phyloP scores from a whole-genome alignment of 2,888 invertebrate species.

The Meteorus cinctellus region DNA sequence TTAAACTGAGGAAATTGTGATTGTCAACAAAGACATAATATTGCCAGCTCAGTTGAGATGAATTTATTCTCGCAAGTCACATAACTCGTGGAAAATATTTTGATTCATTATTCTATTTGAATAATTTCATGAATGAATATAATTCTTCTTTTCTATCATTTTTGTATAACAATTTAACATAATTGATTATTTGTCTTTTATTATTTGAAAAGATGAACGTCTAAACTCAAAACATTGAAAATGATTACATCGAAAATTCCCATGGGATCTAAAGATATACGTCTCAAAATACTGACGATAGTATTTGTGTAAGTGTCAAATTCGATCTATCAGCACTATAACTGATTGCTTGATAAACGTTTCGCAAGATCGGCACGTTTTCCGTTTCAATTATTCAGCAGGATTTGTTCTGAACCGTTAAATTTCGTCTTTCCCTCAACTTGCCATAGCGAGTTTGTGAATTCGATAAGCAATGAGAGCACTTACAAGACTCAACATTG shows the following conservation, averaged over 20 bases:
- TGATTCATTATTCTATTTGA: too few relatives aligned
- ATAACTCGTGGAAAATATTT: too few relatives aligned
- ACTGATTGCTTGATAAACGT: constrained; percentile 49
- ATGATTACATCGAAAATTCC: background rate
- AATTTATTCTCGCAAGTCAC: too few relatives aligned
- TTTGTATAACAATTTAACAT: too few relatives aligned
- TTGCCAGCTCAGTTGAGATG: too few relatives aligned
- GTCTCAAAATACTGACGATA: background rate
- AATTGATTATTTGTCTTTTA: too few relatives aligned
- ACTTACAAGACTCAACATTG: constrained; percentile 21
- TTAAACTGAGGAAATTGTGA: too few relatives aligned
- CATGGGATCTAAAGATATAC: background rate
- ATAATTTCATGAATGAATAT: too few relatives aligned
- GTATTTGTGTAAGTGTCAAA: constrained; percentile 3
- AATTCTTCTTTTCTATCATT: too few relatives aligned
- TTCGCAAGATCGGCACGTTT: constrained; percentile 52
- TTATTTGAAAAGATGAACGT: background rate
- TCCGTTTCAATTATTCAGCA: constrained; percentile 54
- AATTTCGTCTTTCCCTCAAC: constrained; percentile 34
- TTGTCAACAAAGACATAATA: too few relatives aligned
- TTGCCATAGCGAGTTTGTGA: constrained; percentile 46
- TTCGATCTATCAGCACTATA: constrained; percentile 26
- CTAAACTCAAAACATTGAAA: background rate
- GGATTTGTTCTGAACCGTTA: constrained; percentile 48
- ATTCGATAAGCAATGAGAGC: constrained; percentile 51